Evolutionary conservation across 2,888 invertebrate species (phyloP).

Genomic region (Fragum fragum): DNA sequence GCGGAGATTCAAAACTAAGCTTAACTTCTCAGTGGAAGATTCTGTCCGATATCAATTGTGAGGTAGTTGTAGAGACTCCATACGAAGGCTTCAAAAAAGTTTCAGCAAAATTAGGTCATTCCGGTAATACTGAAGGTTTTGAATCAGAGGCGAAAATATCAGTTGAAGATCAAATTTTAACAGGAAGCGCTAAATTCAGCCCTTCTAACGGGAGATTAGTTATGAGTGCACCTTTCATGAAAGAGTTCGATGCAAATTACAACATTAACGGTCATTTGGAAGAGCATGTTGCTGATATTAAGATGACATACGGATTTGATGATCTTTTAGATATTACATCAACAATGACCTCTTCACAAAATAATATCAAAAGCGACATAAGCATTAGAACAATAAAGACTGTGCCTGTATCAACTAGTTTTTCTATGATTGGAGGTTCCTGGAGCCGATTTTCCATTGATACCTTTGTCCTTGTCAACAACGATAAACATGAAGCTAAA

Average conservation of each 20-base stretch:
- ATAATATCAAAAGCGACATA: background rate
- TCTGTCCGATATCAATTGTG: background rate
- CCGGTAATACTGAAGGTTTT: background rate
- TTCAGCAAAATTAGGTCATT: background rate
- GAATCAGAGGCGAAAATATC: conserved; percentile 1
- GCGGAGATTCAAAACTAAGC: conserved; percentile 13
- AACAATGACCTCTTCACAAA: background rate
- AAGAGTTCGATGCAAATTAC: background rate
- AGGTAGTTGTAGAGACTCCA: background rate
- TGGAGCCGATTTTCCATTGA: background rate
- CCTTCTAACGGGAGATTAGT: background rate
- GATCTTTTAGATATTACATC: background rate
- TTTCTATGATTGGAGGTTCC: background rate
- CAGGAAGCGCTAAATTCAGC: background rate
- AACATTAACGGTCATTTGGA: background rate
- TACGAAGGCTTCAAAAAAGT: background rate
- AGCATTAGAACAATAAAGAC: background rate
- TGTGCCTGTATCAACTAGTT: background rate
- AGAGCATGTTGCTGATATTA: background rate
- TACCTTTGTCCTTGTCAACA: background rate
- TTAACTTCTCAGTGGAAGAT: conserved; percentile 14
- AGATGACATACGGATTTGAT: background rate
- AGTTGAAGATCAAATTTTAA: background rate
- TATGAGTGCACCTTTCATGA: background rate
- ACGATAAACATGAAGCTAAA: conserved; percentile 7